Evolutionary conservation across 1,140 invertebrate species (phyloP).

Genomic region (Dendroctonus ponderosae): DNA sequence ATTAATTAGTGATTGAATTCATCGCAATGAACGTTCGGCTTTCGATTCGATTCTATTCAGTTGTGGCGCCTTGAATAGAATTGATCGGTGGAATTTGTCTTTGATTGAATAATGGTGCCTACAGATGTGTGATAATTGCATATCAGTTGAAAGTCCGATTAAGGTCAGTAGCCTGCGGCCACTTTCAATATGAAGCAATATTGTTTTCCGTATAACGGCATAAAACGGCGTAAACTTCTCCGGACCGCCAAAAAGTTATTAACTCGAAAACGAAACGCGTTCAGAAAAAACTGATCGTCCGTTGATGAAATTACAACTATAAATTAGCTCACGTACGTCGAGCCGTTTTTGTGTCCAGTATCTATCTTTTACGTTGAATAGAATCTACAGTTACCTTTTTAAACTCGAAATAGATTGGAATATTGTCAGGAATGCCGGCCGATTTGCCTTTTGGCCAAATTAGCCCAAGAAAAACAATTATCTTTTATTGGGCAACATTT

Average conservation of each 20-base stretch:
- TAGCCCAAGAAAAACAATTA: constrained; percentile 9
- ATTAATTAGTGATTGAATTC: too few relatives aligned
- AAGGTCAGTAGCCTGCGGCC: constrained; percentile 36
- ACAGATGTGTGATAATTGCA: constrained; percentile 32
- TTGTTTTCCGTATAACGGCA: constrained; percentile 39
- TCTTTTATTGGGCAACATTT: too few relatives aligned
- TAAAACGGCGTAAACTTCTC: constrained; percentile 21
- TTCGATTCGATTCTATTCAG: too few relatives aligned
- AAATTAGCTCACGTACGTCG: constrained; percentile 40
- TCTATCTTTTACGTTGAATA: constrained; percentile 36
- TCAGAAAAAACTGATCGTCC: constrained; percentile 25
- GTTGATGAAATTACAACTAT: constrained; percentile 39
- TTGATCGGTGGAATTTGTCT: too few relatives aligned
- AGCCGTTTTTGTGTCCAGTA: constrained; percentile 30
- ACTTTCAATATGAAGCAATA: constrained; percentile 37
- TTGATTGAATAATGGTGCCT: background rate
- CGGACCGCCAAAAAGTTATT: constrained; percentile 39
- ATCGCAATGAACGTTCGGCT: too few relatives aligned
- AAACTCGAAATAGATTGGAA: constrained; percentile 35
- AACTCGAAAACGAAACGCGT: constrained; percentile 34
- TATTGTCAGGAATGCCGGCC: constrained; percentile 34
- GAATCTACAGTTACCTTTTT: constrained; percentile 37
- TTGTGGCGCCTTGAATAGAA: too few relatives aligned
- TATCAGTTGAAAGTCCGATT: constrained; percentile 37
- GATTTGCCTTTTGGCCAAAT: constrained; percentile 32